Evolutionary conservation across 1,140 invertebrate genomes (phyloP).

Genomic region (Bombus confusus): DNA sequence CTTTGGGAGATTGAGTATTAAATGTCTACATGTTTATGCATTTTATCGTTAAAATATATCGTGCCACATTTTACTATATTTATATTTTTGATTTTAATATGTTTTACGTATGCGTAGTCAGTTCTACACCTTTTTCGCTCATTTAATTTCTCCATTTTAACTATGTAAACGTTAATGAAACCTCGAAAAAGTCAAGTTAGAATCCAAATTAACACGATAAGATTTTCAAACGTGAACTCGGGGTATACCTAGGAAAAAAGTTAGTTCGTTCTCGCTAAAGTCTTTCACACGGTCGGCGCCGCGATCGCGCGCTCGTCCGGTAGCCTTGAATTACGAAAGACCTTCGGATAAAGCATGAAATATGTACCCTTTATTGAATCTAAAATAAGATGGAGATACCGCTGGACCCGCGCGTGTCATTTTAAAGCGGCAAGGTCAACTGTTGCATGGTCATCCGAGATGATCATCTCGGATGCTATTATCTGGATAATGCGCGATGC

Average conservation of each 20-base stretch:
- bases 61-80: not conserved
- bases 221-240: not conserved
- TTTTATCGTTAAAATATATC: not conserved
- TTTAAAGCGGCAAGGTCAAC: conserved; percentile 64
- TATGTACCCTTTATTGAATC: conserved; percentile 69
- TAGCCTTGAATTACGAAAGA: conserved; percentile 62
- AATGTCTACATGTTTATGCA: no score
- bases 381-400: conserved; percentile 68
- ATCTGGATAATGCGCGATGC: conserved; percentile 71
- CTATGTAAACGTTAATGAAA: not conserved
- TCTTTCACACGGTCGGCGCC: conserved; percentile 25
- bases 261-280: not conserved
- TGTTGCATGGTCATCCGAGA: conserved; percentile 71
- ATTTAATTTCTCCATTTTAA: not conserved
- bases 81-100: no score
- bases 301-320: not conserved
- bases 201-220: not conserved
- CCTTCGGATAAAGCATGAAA: conserved; percentile 68
- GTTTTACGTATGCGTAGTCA: not conserved
- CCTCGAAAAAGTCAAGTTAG: not conserved
- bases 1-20: not conserved
- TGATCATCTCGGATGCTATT: conserved; percentile 75
- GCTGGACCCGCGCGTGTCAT: conserved; percentile 51
- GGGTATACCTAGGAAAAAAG: not conserved
- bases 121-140: not conserved